A percentile compares a stretch with the other conserved stretches of the same genome.
phyloP scores from a whole-genome alignment of 2,888 invertebrate species.

The Linnaemya tessellans region DNA sequence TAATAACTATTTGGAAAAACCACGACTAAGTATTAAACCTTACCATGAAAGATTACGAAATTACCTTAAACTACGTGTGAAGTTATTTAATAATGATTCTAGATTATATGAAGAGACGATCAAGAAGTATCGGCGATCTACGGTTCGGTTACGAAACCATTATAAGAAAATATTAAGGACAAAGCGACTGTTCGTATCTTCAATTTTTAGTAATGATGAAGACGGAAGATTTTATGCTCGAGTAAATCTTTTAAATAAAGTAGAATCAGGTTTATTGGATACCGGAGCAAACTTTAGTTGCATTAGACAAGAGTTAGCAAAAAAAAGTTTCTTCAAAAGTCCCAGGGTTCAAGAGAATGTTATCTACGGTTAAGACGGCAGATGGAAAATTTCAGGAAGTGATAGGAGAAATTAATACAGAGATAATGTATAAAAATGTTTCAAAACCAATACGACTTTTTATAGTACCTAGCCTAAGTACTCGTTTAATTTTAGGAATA shows the following conservation, averaged over 20 bases:
- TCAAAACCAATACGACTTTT: no score
- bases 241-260: background rate
- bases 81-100: constrained; percentile 5
- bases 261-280: background rate
- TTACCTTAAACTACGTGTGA: constrained; percentile 6
- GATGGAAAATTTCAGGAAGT: background rate
- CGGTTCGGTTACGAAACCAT: constrained; percentile 30
- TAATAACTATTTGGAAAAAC: background rate
- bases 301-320: background rate
- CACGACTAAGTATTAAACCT: background rate
- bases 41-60: background rate
- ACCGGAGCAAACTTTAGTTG: background rate
- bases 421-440: background rate
- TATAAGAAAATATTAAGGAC: constrained; percentile 5
- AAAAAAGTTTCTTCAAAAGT: background rate
- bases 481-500: background rate
- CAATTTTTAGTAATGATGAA: background rate
- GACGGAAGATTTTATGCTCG: constrained; percentile 1
- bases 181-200: background rate
- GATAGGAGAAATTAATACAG: background rate
- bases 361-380: background rate
- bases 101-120: background rate
- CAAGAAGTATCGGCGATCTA: constrained; percentile 26
- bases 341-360: background rate
- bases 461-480: no score